Evolutionary conservation across 2,888 invertebrate genomes (phyloP).

Genomic region (Ophion ellenae): DNA sequence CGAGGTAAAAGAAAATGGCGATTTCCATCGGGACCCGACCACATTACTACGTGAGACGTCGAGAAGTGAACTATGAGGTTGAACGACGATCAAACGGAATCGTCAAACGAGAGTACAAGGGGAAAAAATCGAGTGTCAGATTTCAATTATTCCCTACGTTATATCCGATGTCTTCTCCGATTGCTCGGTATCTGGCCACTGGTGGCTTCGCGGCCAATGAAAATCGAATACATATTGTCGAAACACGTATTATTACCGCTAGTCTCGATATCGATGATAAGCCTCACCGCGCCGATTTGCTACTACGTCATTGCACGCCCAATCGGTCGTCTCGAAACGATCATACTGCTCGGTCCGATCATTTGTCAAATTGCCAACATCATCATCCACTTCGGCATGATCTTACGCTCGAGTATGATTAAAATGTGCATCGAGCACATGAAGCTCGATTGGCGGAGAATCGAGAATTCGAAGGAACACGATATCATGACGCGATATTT

Average conservation of each 20-base stretch:
- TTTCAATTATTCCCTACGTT: slow-evolving; percentile 22
- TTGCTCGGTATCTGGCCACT: slow-evolving; percentile 37
- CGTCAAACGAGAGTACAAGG: no score
- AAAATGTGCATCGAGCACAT: slow-evolving; percentile 60
- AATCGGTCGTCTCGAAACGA: neutral
- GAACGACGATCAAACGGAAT: no score
- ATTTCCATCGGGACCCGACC: no score
- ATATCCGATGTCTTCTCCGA: slow-evolving; percentile 30
- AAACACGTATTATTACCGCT: neutral
- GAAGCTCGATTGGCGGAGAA: slow-evolving; percentile 62
- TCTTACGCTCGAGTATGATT: slow-evolving; percentile 27
- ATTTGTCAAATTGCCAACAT: slow-evolving; percentile 37
- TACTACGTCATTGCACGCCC: slow-evolving; percentile 20
- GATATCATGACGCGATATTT: slow-evolving; percentile 57
- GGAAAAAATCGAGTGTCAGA: neutral
- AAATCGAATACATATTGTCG: neutral
- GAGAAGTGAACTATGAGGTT: no score
- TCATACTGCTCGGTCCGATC: slow-evolving; percentile 54
- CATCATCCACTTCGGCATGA: slow-evolving; percentile 30
- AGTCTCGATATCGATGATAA: slow-evolving; percentile 4
- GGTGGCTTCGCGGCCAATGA: neutral
- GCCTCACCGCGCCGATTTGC: neutral
- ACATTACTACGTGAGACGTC: no score
- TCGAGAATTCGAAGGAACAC: slow-evolving; percentile 59
- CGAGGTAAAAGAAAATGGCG: neutral